Conservation (phyloP, 2,797 vertebrate species). For the Pitangus sulphuratus region DNA sequence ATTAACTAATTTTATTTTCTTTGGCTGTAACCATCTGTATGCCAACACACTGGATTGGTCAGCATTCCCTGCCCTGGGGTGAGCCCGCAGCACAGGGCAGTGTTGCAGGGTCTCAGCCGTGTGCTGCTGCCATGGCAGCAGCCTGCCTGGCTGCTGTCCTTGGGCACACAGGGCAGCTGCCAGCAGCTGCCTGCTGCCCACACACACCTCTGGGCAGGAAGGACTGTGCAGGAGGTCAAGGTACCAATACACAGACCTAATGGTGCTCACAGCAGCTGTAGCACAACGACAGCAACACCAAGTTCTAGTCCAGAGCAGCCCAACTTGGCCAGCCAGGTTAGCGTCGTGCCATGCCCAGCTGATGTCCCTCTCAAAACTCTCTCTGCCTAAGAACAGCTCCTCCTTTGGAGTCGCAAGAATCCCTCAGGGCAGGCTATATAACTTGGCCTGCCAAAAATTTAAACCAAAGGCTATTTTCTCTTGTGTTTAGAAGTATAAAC, state of each 20-base stretch:
- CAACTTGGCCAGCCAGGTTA: background rate
- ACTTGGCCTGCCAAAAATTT: background rate
- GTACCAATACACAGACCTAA: background rate
- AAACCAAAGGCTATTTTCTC: constrained; percentile 4
- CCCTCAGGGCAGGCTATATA: background rate
- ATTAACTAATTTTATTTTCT: background rate
- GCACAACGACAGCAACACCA: rapidly evolving
- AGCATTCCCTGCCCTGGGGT: rapidly evolving
- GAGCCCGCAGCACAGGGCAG: background rate
- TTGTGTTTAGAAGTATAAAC: background rate
- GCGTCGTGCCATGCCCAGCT: rapidly evolving
- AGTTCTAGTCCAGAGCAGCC: background rate
- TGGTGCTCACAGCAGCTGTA: background rate
- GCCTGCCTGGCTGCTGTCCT: background rate
- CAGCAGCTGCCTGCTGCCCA: background rate
- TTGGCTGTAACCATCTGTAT: background rate
- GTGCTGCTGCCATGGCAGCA: background rate
- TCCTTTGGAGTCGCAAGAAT: background rate
- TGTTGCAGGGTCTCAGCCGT: background rate
- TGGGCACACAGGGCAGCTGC: background rate
- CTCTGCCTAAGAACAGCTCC: background rate
- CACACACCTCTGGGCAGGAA: background rate
- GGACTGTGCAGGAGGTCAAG: background rate
- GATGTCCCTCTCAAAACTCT: background rate
- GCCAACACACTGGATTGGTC: background rate